Percentiles rank a stretch among this genome's conserved stretches.
Conservation (phyloP, 2,797 vertebrate genomes). For the Gambusia yucatana region DNA sequence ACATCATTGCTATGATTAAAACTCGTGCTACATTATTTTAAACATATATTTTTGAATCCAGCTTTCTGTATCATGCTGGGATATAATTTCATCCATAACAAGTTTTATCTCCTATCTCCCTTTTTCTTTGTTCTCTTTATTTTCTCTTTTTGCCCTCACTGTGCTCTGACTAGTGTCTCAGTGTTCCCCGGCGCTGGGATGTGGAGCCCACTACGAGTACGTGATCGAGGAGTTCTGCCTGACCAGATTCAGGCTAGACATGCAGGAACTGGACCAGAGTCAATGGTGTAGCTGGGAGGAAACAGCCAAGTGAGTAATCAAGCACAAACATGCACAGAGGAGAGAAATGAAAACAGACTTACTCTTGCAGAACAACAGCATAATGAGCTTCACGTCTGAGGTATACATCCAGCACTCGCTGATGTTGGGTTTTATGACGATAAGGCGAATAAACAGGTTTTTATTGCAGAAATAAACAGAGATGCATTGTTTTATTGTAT, state of each 20-base stretch:
- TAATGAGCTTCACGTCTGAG: conserved; percentile 2
- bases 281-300: conserved; percentile 93
- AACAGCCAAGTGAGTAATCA: conserved; percentile 87
- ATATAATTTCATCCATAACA: background rate
- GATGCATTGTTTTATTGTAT: too few relatives aligned
- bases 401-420: background rate
- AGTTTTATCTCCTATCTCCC: background rate
- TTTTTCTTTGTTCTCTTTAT: background rate
- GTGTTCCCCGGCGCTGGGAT: conserved; percentile 75
- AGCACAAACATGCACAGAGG: conserved; percentile 8
- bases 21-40: background rate
- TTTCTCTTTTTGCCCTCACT: background rate
- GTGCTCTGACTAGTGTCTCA: conserved; percentile 74
- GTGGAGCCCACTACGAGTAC: conserved; percentile 79
- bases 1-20: background rate
- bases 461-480: background rate
- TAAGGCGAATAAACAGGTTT: background rate
- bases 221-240: conserved; percentile 88
- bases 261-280: conserved; percentile 85
- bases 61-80: background rate
- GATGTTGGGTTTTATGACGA: background rate
- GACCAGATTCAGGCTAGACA: conserved; percentile 84
- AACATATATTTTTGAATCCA: background rate
- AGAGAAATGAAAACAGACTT: conserved; percentile 9
- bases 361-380: conserved; percentile 7